Conservation (phyloP, 2,113 vertebrate genomes). For the Ptyas mucosa region DNA sequence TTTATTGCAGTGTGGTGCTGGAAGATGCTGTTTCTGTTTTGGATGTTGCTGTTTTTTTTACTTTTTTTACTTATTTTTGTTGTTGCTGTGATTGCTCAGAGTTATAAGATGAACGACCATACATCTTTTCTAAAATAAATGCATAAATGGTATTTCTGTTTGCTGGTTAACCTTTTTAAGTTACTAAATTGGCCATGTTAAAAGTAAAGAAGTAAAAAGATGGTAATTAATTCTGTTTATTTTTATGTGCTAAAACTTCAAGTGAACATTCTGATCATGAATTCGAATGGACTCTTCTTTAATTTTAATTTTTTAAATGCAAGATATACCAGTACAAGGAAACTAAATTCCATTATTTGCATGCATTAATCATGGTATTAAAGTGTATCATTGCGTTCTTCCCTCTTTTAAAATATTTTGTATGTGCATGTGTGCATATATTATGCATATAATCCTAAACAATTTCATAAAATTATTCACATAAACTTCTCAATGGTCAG, state of each 20-base stretch:
- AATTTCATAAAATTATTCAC: not conserved
- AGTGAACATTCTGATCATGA: not conserved
- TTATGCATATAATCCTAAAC: not conserved
- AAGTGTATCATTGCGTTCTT: not conserved
- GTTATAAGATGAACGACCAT: not conserved
- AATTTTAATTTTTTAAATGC: not conserved
- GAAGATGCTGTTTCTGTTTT: too few relatives aligned
- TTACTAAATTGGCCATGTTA: not conserved
- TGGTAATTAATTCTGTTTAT: not conserved
- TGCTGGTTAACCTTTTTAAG: not conserved
- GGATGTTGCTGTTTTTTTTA: too few relatives aligned
- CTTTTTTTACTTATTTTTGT: not conserved
- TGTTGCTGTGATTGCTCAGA: not conserved
- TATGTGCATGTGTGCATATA: not conserved
- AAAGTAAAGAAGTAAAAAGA: not conserved
- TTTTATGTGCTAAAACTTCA: not conserved
- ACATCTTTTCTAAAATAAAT: not conserved
- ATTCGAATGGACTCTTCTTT: not conserved
- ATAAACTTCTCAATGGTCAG: not conserved
- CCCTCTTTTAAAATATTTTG: not conserved
- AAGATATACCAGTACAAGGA: not conserved
- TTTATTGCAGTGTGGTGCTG: too few relatives aligned
- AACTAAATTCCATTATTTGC: not conserved
- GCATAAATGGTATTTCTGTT: not conserved
- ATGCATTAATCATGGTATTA: not conserved